These are phyloP conservation scores for Sylvicola fuscatus DNA, from an alignment of 2,888 invertebrate genomes.

Conservation along the genomic window DNA sequence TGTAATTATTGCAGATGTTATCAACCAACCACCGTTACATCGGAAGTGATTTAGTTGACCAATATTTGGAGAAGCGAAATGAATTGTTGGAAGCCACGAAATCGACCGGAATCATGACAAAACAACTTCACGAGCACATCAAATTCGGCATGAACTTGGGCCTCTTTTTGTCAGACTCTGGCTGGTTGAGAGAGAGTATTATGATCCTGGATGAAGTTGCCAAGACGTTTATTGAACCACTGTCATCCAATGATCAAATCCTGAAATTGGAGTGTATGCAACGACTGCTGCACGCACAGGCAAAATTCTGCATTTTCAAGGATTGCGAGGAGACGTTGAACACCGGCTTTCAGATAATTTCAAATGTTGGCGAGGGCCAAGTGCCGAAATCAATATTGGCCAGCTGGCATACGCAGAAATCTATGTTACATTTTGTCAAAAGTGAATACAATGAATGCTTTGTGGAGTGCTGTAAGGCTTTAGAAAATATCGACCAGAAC, in stretches of 20 bases:
- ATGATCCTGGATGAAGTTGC: conserved; percentile 32
- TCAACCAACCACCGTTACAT: no score
- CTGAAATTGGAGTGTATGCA: conserved; percentile 67
- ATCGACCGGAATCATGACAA: no score
- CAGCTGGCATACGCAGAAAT: conserved; percentile 64
- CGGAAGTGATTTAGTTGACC: no score
- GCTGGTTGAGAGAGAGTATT: conserved; percentile 66
- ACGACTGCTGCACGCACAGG: conserved; percentile 69
- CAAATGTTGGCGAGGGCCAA: conserved; percentile 25
- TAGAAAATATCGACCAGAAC: conserved; percentile 39
- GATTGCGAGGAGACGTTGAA: conserved; percentile 53
- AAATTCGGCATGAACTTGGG: conserved; percentile 30
- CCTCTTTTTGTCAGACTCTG: conserved; percentile 70
- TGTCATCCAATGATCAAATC: conserved; percentile 35
- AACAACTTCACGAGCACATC: conserved; percentile 8
- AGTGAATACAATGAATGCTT: conserved; percentile 71
- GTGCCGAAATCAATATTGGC: conserved; percentile 32
- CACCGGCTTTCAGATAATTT: conserved; percentile 31
- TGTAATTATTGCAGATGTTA: neutral
- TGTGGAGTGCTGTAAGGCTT: conserved; percentile 57
- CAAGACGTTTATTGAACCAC: conserved; percentile 22
- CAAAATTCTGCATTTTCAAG: conserved; percentile 58
- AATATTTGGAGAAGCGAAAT: no score
- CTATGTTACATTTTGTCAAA: conserved; percentile 59
- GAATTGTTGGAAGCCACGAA: no score